Percentiles rank a stretch among this genome's conserved stretches.
Conservation (phyloP, 2,888 invertebrate genomes). For the Gnatocerus cornutus region DNA sequence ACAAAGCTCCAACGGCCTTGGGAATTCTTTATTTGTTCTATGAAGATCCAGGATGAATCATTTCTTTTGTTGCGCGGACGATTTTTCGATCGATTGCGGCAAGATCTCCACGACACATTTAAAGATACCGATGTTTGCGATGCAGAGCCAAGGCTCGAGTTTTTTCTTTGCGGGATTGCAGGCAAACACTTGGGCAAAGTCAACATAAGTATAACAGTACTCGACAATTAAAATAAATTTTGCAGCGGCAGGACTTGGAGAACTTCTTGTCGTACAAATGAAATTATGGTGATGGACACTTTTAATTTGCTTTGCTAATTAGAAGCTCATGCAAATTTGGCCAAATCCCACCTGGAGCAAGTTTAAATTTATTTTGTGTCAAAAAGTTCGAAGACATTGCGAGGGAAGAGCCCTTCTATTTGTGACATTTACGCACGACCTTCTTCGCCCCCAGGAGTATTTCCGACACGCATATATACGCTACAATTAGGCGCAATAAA, state of each 20-base stretch:
- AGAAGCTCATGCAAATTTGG: too few species aligned
- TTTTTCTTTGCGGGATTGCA: conserved; percentile 3
- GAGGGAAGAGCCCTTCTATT: background rate
- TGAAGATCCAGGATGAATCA: conserved; percentile 47
- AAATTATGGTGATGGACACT: background rate
- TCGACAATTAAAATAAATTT: conserved; percentile 14
- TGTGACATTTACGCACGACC: conserved; percentile 26
- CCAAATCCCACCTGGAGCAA: too few species aligned
- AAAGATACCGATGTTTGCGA: conserved; percentile 9
- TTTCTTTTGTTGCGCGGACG: conserved; percentile 41
- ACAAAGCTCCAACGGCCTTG: conserved; percentile 54
- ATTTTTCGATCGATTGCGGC: conserved; percentile 17
- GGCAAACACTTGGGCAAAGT: conserved; percentile 21
- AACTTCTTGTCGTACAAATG: background rate
- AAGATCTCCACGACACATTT: conserved; percentile 16
- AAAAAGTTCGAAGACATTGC: background rate
- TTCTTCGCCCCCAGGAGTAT: conserved; percentile 11
- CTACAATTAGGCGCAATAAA: conserved; percentile 54
- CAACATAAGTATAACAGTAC: conserved; percentile 19
- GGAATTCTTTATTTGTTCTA: conserved; percentile 50
- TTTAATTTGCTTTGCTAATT: too few species aligned
- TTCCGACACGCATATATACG: conserved; percentile 33
- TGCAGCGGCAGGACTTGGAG: background rate
- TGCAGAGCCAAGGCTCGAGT: conserved; percentile 13
- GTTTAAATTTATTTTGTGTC: too few species aligned